Evolutionary conservation across 2,888 invertebrate species (phyloP).

Genomic region (Melanostoma scalare): DNA sequence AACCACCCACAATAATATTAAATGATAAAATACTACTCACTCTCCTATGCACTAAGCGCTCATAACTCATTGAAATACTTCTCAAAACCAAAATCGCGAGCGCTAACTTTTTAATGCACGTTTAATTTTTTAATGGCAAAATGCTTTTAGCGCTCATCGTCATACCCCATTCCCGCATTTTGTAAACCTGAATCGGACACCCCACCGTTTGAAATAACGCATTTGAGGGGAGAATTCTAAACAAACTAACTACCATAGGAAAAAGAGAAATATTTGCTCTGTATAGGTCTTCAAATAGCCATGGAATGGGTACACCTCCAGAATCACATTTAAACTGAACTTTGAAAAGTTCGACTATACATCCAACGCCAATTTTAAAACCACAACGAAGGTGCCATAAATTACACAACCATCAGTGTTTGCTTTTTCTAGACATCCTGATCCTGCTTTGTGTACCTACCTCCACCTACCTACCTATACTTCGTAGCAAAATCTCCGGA

Average conservation of each 20-base stretch:
- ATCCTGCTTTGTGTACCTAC: neutral
- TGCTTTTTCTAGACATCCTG: conserved; percentile 34
- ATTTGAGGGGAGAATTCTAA: conserved; percentile 34
- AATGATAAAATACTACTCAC: neutral
- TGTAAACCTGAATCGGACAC: neutral
- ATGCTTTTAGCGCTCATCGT: conserved; percentile 73
- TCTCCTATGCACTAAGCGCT: conserved; percentile 30
- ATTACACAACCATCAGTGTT: conserved; percentile 40
- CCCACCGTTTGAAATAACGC: conserved; percentile 5
- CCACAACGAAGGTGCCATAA: conserved; percentile 60
- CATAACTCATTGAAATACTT: conserved; percentile 72
- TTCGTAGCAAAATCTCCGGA: neutral
- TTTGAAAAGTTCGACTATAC: conserved; percentile 43
- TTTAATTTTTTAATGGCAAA: conserved; percentile 76
- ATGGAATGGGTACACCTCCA: conserved; percentile 8
- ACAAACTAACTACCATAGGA: conserved; percentile 19
- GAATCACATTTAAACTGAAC: conserved; percentile 56
- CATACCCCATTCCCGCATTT: conserved; percentile 17
- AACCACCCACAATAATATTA: neutral
- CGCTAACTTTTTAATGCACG: conserved; percentile 76
- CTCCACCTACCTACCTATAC: conserved; percentile 4
- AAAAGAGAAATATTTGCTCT: conserved; percentile 6
- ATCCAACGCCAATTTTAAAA: neutral
- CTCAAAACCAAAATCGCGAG: conserved; percentile 68
- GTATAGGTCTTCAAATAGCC: neutral